A percentile compares a stretch with the other conserved stretches of the same genome.
Evolutionary conservation across 2,797 vertebrate genomes (phyloP).

Genomic region (Myotis vivesi): DNA sequence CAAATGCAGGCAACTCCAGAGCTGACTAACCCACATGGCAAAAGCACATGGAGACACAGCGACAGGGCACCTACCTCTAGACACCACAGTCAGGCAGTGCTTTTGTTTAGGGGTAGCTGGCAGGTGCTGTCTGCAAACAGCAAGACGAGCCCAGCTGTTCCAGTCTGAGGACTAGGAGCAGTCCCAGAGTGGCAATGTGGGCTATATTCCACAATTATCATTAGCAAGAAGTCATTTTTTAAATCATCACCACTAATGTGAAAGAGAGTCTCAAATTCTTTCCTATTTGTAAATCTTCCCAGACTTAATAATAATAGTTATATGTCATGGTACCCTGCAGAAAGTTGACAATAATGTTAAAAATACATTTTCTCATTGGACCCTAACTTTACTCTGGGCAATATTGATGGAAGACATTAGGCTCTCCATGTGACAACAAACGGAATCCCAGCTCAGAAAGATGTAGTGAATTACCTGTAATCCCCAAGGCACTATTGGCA

Average conservation of each 20-base stretch:
- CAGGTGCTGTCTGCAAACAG: constrained; percentile 75
- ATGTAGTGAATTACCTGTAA: neutral
- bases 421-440: neutral
- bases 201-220: constrained; percentile 11
- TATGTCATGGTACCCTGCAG: neutral
- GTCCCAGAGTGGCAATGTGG: constrained; percentile 60
- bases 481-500: neutral
- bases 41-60: neutral
- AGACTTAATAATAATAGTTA: constrained; percentile 5
- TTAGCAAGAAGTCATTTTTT: constrained; percentile 35
- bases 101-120: constrained; percentile 80
- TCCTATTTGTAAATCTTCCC: neutral
- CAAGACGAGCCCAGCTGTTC: constrained; percentile 72
- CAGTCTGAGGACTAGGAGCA: constrained; percentile 69
- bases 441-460: neutral
- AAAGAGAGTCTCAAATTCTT: constrained; percentile 25
- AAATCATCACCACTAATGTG: neutral
- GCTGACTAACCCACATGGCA: constrained; percentile 74
- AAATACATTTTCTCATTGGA: neutral
- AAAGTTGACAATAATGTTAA: neutral
- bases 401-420: neutral
- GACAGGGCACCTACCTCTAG: constrained; percentile 73
- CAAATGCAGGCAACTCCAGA: constrained; percentile 59
- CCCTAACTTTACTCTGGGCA: neutral
- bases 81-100: constrained; percentile 63